Conservation (phyloP, 1,140 invertebrate genomes). For the Heliconius eleuchia region DNA sequence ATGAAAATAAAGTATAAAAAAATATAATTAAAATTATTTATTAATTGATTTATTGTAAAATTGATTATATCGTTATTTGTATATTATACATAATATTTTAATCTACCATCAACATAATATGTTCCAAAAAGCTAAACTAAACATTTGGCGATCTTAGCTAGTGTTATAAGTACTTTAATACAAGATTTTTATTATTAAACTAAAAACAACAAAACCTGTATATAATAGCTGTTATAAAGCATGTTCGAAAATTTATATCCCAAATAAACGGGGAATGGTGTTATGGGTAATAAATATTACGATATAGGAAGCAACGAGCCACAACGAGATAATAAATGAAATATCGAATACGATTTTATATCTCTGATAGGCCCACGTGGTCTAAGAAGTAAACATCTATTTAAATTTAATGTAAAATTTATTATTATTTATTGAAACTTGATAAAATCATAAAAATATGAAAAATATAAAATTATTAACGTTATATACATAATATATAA, state of each 20-base stretch:
- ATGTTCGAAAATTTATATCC: constrained; percentile 15
- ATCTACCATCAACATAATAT: neutral
- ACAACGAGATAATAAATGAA: constrained; percentile 44
- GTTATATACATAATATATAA: neutral
- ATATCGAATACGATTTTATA: constrained; percentile 53
- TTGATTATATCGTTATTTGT: too few relatives aligned
- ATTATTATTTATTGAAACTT: neutral
- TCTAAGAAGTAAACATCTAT: neutral
- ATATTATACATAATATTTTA: neutral
- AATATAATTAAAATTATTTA: too few relatives aligned
- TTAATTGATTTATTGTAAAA: too few relatives aligned
- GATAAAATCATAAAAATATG: neutral
- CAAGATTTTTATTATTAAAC: neutral
- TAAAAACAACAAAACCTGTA: neutral
- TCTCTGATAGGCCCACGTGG: constrained; percentile 42
- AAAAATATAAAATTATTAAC: neutral
- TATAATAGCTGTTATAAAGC: constrained; percentile 5
- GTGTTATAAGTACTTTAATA: neutral
- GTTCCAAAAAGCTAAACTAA: neutral
- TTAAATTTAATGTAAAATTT: neutral
- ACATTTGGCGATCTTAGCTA: neutral
- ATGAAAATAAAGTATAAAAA: too few relatives aligned
- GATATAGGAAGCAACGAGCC: constrained; percentile 32
- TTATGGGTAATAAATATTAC: constrained; percentile 38
- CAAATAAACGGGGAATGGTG: constrained; percentile 21